A percentile compares a stretch with the other conserved stretches of the same genome.
phyloP scores from a whole-genome alignment of 2,888 invertebrate species.

The Cephonodes hylas region DNA sequence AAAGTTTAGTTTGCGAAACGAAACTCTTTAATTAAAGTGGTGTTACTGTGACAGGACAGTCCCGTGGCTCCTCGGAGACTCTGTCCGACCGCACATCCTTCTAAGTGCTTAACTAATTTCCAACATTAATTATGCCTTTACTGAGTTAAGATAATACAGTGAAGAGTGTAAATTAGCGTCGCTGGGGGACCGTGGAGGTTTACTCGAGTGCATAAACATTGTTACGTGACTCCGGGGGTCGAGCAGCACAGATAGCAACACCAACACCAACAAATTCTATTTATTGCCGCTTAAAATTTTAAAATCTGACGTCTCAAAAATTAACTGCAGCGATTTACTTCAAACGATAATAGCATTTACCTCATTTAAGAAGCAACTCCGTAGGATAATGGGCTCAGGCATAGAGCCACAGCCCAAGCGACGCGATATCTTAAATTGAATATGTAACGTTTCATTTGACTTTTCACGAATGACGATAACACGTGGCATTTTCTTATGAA shows the following conservation, averaged over 20 bases:
- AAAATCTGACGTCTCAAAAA: neutral
- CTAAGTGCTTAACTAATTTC: neutral
- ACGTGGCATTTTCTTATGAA: neutral
- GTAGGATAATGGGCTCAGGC: no score
- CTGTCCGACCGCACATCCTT: neutral
- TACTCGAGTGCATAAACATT: neutral
- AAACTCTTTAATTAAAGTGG: conserved; percentile 4
- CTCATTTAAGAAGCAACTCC: no score
- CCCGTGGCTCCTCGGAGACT: neutral
- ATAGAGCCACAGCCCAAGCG: neutral
- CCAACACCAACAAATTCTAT: neutral
- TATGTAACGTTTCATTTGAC: neutral
- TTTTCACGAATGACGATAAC: neutral
- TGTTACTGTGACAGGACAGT: neutral
- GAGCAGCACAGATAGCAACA: neutral
- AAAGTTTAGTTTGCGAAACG: neutral
- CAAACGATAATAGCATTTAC: neutral
- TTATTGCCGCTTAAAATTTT: neutral
- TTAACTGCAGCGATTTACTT: neutral
- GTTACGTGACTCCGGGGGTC: neutral
- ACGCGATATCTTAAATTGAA: neutral
- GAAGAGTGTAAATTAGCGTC: neutral
- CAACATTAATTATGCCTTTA: neutral
- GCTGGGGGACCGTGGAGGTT: neutral
- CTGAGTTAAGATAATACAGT: neutral